Conservation (phyloP, 92 coral and sea anemone species). For the Actinernus sp. region DNA sequence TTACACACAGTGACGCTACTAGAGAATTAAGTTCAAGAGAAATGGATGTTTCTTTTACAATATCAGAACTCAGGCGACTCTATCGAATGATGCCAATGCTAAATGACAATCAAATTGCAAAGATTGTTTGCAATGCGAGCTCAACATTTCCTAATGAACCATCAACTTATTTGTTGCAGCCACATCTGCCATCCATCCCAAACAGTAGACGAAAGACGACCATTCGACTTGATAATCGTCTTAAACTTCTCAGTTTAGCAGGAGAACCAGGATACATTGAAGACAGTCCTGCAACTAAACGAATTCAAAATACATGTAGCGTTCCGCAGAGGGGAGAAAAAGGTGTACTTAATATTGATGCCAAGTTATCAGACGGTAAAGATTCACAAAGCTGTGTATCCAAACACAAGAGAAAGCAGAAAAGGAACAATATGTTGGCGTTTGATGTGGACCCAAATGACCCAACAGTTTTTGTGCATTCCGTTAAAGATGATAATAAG, state of each 20-base stretch:
- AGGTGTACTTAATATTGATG: not conserved
- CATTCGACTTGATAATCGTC: constrained; percentile 70
- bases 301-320: not conserved
- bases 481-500: constrained; percentile 5
- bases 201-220: constrained; percentile 78
- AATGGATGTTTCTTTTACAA: constrained; percentile 10
- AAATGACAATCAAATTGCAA: constrained; percentile 76
- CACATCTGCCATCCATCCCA: constrained; percentile 94
- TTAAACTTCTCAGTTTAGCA: constrained; percentile 76
- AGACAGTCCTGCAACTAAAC: not conserved
- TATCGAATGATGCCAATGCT: constrained; percentile 60
- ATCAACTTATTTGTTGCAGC: constrained; percentile 70
- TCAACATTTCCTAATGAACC: constrained; percentile 60
- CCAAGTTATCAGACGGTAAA: not conserved
- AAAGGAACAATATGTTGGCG: constrained; percentile 39
- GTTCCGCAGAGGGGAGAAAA: constrained; percentile 3
- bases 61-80: constrained; percentile 17
- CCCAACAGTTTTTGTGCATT: constrained; percentile 68
- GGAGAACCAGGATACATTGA: constrained; percentile 21
- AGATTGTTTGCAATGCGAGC: constrained; percentile 57
- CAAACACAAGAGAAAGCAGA: constrained; percentile 9
- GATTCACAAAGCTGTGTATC: not conserved
- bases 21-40: constrained; percentile 11
- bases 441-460: constrained; percentile 92
- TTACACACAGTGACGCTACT: constrained; percentile 15